A percentile compares a stretch with the other conserved stretches of the same genome.
Evolutionary conservation across 2,113 vertebrate species (phyloP).

Genomic region (Ursus arctos): DNA sequence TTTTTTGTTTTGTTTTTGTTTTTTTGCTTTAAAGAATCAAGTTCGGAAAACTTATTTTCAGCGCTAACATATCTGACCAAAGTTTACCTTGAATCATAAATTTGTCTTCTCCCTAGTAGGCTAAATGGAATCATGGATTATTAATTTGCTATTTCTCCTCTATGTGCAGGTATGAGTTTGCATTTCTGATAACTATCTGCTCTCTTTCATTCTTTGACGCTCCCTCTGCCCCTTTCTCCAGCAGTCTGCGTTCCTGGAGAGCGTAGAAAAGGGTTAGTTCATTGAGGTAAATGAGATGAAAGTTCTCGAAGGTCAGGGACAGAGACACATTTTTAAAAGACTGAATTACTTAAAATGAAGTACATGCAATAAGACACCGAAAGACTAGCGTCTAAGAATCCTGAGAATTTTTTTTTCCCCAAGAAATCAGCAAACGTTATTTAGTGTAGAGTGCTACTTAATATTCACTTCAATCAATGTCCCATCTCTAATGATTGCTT

Average conservation of each 20-base stretch:
- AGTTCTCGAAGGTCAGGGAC: slow-evolving; percentile 6
- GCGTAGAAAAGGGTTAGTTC: background rate
- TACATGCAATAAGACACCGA: background rate
- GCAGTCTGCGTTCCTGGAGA: background rate
- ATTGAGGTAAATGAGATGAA: slow-evolving; percentile 22
- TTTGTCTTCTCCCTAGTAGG: background rate
- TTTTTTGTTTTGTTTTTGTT: background rate
- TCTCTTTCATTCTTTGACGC: background rate
- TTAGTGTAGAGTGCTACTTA: slow-evolving; percentile 59
- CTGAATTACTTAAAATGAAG: slow-evolving; percentile 65
- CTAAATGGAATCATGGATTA: background rate
- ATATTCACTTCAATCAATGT: slow-evolving; percentile 74
- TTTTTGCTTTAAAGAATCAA: slow-evolving; percentile 14
- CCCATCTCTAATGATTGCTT: slow-evolving; percentile 72
- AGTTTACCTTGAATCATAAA: background rate
- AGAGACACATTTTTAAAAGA: slow-evolving; percentile 46
- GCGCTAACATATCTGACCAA: background rate
- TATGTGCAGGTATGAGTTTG: background rate
- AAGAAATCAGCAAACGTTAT: slow-evolving; percentile 63
- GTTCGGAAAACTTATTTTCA: background rate
- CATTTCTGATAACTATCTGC: background rate
- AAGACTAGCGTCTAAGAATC: slow-evolving; percentile 46
- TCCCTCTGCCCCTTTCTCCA: background rate
- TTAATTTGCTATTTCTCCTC: slow-evolving; percentile 16
- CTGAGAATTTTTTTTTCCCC: slow-evolving; percentile 22